These are phyloP conservation scores for Heliothis peltigera DNA, from an alignment of 2,888 invertebrate species.

Conservation along the genomic window DNA sequence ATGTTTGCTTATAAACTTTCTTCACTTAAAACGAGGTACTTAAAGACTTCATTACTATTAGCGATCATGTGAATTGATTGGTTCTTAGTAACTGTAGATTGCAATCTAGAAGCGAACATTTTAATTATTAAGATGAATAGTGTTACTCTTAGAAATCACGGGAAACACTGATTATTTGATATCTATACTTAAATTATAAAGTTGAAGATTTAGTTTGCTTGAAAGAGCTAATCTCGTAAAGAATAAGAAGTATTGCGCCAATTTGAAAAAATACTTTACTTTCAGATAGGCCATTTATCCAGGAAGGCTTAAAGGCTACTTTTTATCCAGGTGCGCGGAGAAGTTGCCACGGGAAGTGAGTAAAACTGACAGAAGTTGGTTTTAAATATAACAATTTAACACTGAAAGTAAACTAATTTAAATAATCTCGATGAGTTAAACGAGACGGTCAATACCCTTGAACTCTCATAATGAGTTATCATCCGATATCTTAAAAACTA, in stretches of 20 bases:
- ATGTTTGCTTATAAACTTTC: slow-evolving; percentile 1
- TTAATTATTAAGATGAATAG: too few relatives aligned
- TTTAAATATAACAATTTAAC: neutral
- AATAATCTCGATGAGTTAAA: neutral
- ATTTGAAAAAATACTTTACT: too few relatives aligned
- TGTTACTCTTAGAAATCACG: too few relatives aligned
- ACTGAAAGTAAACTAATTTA: neutral
- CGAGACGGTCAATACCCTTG: neutral
- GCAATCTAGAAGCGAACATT: too few relatives aligned
- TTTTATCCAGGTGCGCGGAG: neutral
- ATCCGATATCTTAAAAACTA: neutral
- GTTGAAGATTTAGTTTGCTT: too few relatives aligned
- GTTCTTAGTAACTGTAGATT: neutral
- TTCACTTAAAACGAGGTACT: neutral
- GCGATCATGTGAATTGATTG: neutral
- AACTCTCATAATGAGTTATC: neutral
- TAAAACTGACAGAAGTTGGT: neutral
- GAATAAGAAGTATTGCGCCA: too few relatives aligned
- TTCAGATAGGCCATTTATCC: too few relatives aligned
- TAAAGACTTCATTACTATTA: neutral
- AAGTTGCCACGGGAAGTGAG: neutral
- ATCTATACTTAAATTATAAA: too few relatives aligned
- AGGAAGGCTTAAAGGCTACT: neutral
- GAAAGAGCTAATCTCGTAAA: too few relatives aligned
- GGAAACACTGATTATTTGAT: too few relatives aligned